Evolutionary conservation across 1,140 invertebrate species (phyloP).

Genomic region (Coenobita brevimanus): DNA sequence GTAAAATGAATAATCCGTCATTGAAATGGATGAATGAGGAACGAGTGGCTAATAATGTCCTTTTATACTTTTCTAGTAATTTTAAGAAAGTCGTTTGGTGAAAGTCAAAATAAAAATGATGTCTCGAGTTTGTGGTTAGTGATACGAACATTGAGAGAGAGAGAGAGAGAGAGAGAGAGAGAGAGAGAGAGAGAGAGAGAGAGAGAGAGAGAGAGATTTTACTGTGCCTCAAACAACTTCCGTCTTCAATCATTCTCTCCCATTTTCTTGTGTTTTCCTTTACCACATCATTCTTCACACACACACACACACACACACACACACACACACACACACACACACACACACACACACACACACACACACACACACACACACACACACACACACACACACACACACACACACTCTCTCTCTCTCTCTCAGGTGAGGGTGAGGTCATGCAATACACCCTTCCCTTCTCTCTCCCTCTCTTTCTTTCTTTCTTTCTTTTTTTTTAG

Average conservation of each 20-base stretch:
- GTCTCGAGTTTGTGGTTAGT: background rate
- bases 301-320: background rate
- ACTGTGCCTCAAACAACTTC: background rate
- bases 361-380: slow-evolving; percentile 15
- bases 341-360: slow-evolving; percentile 25
- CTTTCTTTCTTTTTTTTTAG: too few species aligned
- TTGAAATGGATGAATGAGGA: background rate
- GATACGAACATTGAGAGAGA: background rate
- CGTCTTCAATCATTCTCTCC: background rate
- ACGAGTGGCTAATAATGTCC: background rate
- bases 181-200: slow-evolving; percentile 43
- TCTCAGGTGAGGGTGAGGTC: background rate
- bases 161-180: slow-evolving; percentile 43
- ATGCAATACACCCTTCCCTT: too few species aligned
- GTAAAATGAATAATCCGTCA: too few species aligned
- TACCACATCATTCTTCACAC: background rate
- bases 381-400: background rate
- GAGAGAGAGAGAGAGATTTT: slow-evolving; percentile 13
- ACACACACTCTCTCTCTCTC: too few species aligned
- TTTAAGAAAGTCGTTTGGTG: background rate
- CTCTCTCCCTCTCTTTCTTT: too few species aligned
- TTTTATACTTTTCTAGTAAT: background rate
- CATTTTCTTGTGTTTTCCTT: background rate
- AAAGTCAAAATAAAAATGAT: background rate
- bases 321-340: slow-evolving; percentile 15